A percentile compares a stretch with the other conserved stretches of the same genome.
Conservation (phyloP, 2,888 invertebrate species). For the Trissolcus brochymenae region DNA sequence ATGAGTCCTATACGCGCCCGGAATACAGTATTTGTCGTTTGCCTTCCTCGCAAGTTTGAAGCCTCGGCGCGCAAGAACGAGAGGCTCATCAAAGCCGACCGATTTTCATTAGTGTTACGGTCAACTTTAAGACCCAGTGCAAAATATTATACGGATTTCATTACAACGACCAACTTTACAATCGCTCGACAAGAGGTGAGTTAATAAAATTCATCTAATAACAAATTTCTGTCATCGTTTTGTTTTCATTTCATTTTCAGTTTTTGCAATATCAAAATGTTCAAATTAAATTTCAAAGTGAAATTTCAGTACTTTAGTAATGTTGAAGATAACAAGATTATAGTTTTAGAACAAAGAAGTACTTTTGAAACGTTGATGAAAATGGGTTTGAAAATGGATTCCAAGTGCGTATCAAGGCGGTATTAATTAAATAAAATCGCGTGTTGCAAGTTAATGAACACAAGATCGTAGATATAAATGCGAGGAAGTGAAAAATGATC, state of each 20-base stretch:
- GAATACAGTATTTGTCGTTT: conserved; percentile 75
- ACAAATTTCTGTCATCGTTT: too few species aligned
- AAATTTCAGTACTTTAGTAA: too few species aligned
- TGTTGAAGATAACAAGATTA: too few species aligned
- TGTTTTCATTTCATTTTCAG: too few species aligned
- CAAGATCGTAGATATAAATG: conserved; percentile 23
- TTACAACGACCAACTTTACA: background rate
- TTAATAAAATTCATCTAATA: background rate
- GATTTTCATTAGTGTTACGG: conserved; percentile 36
- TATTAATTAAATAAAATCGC: background rate
- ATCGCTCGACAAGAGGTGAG: conserved; percentile 51
- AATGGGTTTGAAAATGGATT: too few species aligned
- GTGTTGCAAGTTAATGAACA: conserved; percentile 7
- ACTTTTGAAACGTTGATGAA: too few species aligned
- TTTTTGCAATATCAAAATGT: too few species aligned
- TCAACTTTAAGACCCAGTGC: conserved; percentile 15
- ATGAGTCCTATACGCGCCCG: conserved; percentile 74
- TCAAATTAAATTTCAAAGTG: too few species aligned
- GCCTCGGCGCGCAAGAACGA: conserved; percentile 42
- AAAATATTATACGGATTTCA: conserved; percentile 31
- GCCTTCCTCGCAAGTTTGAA: conserved; percentile 67
- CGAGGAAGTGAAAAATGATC: conserved; percentile 19
- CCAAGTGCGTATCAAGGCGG: too few species aligned
- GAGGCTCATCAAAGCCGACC: conserved; percentile 26
- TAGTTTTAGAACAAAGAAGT: too few species aligned